Conservation (phyloP, 2,888 invertebrate species). For the Phortica magna region DNA sequence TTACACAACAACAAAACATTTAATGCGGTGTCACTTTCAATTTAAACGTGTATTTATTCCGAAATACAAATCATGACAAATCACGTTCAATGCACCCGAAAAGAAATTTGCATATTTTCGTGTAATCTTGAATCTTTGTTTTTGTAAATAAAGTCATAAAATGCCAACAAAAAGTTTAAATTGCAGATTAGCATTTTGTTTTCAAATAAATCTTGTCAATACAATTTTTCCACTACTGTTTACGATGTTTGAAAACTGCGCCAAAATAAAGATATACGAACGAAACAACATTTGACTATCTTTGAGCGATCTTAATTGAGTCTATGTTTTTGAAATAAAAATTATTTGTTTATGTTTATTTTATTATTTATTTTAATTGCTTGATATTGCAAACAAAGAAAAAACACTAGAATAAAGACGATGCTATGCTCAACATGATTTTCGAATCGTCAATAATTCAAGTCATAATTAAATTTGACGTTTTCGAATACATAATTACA, state of each 20-base stretch:
- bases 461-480: slow-evolving; percentile 25
- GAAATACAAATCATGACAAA: neutral
- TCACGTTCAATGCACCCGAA: too few relatives aligned
- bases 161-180: too few relatives aligned
- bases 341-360: neutral
- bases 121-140: neutral
- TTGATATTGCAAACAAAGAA: neutral
- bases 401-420: neutral
- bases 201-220: too few relatives aligned
- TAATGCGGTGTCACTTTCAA: neutral
- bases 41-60: neutral
- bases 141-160: too few relatives aligned
- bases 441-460: neutral
- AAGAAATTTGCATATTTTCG: neutral
- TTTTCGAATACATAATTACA: slow-evolving; percentile 6
- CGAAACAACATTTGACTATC: neutral
- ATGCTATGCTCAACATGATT: neutral
- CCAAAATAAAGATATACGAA: too few relatives aligned
- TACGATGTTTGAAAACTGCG: too few relatives aligned
- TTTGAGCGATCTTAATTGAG: neutral
- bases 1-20: neutral
- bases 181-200: too few relatives aligned
- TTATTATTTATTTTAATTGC: neutral
- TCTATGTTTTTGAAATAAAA: neutral
- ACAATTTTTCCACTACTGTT: too few relatives aligned